Evolutionary conservation across 2,888 invertebrate genomes (phyloP), one percentile per base, ranked within the genome.

Genomic region (Torymus texanus): DNA sequence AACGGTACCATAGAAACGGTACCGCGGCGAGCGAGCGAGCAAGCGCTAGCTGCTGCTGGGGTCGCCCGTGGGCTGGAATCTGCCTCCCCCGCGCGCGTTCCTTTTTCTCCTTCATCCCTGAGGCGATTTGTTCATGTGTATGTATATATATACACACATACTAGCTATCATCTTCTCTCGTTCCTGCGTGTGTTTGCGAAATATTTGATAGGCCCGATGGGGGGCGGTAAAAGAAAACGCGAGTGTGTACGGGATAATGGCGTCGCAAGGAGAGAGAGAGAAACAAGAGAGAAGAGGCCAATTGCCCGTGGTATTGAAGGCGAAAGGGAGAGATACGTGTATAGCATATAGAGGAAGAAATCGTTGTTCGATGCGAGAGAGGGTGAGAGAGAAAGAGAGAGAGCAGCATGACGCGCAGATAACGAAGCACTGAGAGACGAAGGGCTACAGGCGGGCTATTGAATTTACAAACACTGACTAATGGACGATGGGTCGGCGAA

Each of bases 1-100:
- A 88, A 87, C 88, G 88, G 88, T 88, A 88, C 89, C 89, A 88
- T 88, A 88, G 88, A 88, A 88, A 88, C 88, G 88, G 88, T 88
- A 88, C 87, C 88, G 85, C 65, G n/a, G 41, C 41, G 41, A 29
- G 29, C n/a, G n/a, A n/a, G n/a, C n/a, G n/a, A 21, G 21, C 21
- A 21, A 21, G 21, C 21, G 21, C 21, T 21, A 21, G 21, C 21
- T 21, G 21, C 86, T 84, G 79, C 78, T 82, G 85, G 85, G 85
- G 84, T 85, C 84, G 85, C 82, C 41, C 41, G 41, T 41, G 41
- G 1, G 41, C 41, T 41, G 41, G 41, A 41, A 41, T 21, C 24
- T 55, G 14, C 73, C 74, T 75, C 79, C 71, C 62, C n/a, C 21
- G 16, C 79, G 56, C 16, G 51, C 24, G 5, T 66, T 24, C 21